Conservation (phyloP, 2,888 invertebrate species). For the Pandemis cinnamomeana region DNA sequence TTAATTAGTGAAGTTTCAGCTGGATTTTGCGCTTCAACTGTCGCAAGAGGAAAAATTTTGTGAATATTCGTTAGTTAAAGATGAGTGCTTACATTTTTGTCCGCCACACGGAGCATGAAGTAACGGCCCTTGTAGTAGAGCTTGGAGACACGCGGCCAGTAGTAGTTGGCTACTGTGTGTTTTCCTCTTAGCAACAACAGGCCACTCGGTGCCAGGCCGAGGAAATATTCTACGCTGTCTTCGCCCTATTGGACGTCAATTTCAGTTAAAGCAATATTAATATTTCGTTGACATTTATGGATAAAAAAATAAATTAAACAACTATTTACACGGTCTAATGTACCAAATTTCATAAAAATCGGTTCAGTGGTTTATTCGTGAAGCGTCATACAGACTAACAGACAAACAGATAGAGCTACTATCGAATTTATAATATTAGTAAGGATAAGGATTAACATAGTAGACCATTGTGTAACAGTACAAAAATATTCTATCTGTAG, state of each 20-base stretch:
- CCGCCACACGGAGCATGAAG: constrained; percentile 97
- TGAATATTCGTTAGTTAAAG: constrained; percentile 31
- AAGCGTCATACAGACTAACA: too few relatives aligned
- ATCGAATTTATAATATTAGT: too few relatives aligned
- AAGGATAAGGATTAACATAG: too few relatives aligned
- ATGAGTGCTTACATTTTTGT: constrained; percentile 93
- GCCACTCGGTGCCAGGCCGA: constrained; percentile 97
- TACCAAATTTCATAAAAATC: too few relatives aligned
- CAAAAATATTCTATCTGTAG: not conserved
- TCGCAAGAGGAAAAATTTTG: constrained; percentile 23
- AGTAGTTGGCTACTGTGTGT: constrained; percentile 98
- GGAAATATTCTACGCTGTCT: constrained; percentile 97
- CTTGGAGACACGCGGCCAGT: constrained; percentile 98
- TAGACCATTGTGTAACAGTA: not conserved
- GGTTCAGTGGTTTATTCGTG: too few relatives aligned
- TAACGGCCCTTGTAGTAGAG: constrained; percentile 98
- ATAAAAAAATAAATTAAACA: too few relatives aligned
- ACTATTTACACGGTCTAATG: too few relatives aligned
- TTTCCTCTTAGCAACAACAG: constrained; percentile 97
- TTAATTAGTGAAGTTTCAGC: constrained; percentile 32
- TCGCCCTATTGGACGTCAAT: constrained; percentile 88
- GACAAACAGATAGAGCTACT: too few relatives aligned
- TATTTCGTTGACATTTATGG: too few relatives aligned
- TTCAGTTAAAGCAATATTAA: not conserved
- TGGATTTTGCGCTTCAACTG: constrained; percentile 30